Evolutionary conservation across 2,888 invertebrate species (phyloP), one percentile per base, ranked within the genome.

Genomic region (Andrena hattorfiana): DNA sequence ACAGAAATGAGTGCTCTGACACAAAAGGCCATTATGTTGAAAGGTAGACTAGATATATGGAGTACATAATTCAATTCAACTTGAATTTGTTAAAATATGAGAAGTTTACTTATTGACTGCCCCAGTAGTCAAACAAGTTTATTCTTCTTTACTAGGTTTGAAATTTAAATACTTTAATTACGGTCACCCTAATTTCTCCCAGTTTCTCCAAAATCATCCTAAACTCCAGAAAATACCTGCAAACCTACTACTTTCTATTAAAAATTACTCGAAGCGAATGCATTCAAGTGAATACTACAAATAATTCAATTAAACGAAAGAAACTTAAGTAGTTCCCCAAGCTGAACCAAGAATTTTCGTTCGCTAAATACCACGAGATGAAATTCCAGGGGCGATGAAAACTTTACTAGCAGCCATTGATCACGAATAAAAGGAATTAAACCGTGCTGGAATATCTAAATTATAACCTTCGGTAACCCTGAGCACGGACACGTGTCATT

Each of bases 401-500:
- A 54, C 0, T 20, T 3, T 35, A 13, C 28, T n/a, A 35, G n/a
- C n/a, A 69, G 8, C 23, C 13, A n/a, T 32, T 48, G 16, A 54
- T 26, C 20, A 35, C 20, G 7, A 8, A 10, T 20, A 16, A 6
- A 6, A 8, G 48, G 30, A 60, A 13, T 56, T 49, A 59, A 66
- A 62, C 20, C 1, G 7, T 48, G 42, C 66, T 59, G 42, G 51
- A 26, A 26, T 60, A n/a, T 56, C 30, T 42, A 54, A 78, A 51
- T 70, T 64, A 30, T 49, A 23, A 8, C n/a, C 60, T 4, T 56
- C 77, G 70, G 32, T 72, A 72, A 63, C 62, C 71, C 51, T 51
- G 30, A 66, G 26, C 59, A 28, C 79, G 35, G 77, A 69, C 63
- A 56, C 71, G 64, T 69, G 62, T 68, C 63, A 71, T 71, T 70